Evolutionary conservation across 2,113 vertebrate genomes (phyloP), one percentile per base, ranked within the genome.

Genomic region (Cryptomyrus ogoouensis): DNA sequence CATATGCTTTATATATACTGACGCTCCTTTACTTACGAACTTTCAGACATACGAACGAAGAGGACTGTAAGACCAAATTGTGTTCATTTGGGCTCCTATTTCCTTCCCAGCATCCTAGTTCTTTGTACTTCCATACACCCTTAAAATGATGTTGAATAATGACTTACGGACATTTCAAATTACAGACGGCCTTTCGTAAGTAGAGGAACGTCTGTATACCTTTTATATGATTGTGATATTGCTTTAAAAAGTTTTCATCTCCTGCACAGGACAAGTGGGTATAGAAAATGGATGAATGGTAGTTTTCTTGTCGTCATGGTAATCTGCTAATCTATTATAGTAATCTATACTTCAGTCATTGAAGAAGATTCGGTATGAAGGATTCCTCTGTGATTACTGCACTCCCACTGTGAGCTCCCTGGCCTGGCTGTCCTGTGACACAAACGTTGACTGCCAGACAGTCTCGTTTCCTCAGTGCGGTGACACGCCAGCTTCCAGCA

Each of bases 181-280:
- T 50, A 49, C 47, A 13, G 13, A 50, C 3, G 49, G 12, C 3
- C 49, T 15, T 50, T 3, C 49, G 13, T 15, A 50, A 15, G 13
- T 15, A 50, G 49, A 15, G 49, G 13, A 15, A 13, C 87, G 21
- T 17, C 91, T 93, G 89, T 44, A 66, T 15, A 24, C 19, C 89
- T 49, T 27, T 49, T 13, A n/a, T 31, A 86, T 86, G 50, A 52
- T 50, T 53, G 53, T 58, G 53, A 58, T 58, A 58, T 58, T 58
- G 4, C 56, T 58, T 58, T 58, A 58, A 58, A 52, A 52, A 52
- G 50, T 52, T 17, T 17, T 50, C 10, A 3, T 50, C 12, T 50
- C 50, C 50, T 52, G 50, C 50, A 52, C 50, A 52, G 50, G 50
- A 52, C 50, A 52, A 4, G 50, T 52, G 50, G 15, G 50, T 4